Evolutionary conservation across 1,140 invertebrate species (phyloP), one percentile per base, ranked within the genome.

Genomic region (Chlorops oryzae): DNA sequence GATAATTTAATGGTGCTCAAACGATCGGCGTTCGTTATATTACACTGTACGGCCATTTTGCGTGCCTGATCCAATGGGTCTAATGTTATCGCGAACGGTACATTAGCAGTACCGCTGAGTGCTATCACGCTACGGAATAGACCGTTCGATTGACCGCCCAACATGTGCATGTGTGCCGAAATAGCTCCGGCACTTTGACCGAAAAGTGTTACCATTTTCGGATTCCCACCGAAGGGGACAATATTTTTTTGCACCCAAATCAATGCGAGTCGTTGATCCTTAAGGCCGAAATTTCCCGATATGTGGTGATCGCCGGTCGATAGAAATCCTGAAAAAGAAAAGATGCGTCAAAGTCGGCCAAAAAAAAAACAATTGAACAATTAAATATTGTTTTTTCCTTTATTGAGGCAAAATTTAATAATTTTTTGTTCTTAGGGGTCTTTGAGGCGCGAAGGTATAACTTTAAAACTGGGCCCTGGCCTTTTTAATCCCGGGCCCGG

Each of bases 51-150:
- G 0, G 60, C 61, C n/a, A 63, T 40, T 12, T 43, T 23, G 18
- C 55, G 52, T 23, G 76, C 76, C 27, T 73, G 62, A 22, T 63
- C 38, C 22, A 79, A 63, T 2, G 77, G 70, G 20, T 73, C 59
- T n/a, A 77, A 63, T 12, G 63, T 65, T n/a, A 80, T 71, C 3
- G 80, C 76, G 75, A 82, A 85, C 3, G 77, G 72, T 52, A 77
- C 77, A 25, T 81, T 65, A 10, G 82, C 81, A 3, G 77, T 80
- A 22, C 83, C 83, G 59, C 79, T 79, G 72, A 79, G 72, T 24
- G 76, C 67, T 22, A 81, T 79, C 1, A 65, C 75, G 15, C 66
- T 60, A 18, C 76, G 74, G 57, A 81, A 82, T 0, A 79, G 57
- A 10, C 59, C 74, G 44, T 50, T 51, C 12, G 75, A 73, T 4